Conservation (phyloP, 2,888 invertebrate species). For the Aproaerema taeniolella region DNA sequence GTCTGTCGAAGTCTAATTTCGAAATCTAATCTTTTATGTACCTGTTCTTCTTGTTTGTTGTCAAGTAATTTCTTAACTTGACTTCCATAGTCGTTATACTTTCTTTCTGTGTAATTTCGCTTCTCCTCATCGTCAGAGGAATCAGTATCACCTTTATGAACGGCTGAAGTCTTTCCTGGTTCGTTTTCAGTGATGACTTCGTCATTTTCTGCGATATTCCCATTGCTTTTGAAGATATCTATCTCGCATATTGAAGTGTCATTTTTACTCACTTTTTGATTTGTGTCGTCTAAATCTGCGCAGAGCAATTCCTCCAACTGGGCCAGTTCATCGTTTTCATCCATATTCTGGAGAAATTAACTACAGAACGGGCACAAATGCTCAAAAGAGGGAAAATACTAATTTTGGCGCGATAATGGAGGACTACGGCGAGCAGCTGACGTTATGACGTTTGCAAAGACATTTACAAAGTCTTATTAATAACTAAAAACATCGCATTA, state of each 20-base stretch:
- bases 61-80: slow-evolving; percentile 80
- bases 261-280: slow-evolving; percentile 22
- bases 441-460: not conserved
- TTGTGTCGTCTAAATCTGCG: slow-evolving; percentile 47
- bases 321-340: slow-evolving; percentile 54
- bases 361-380: not conserved
- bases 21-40: slow-evolving; percentile 53
- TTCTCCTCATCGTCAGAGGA: slow-evolving; percentile 91
- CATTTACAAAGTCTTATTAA: too few species aligned
- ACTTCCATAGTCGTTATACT: slow-evolving; percentile 84
- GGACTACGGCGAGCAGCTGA: not conserved
- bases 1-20: slow-evolving; percentile 60
- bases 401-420: slow-evolving; percentile 3
- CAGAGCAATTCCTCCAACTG: slow-evolving; percentile 63
- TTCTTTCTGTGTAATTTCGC: slow-evolving; percentile 83
- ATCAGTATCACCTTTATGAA: slow-evolving; percentile 81
- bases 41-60: slow-evolving; percentile 53
- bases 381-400: not conserved
- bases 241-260: slow-evolving; percentile 38
- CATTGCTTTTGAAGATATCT: slow-evolving; percentile 45
- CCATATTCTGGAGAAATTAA: slow-evolving; percentile 17
- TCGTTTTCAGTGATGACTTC: slow-evolving; percentile 17
- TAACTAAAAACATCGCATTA: too few species aligned
- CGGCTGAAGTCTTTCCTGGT: slow-evolving; percentile 35
- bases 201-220: slow-evolving; percentile 20